Conservation (phyloP, 64 coral and sea anemone species). For the Acropora tenuis region DNA sequence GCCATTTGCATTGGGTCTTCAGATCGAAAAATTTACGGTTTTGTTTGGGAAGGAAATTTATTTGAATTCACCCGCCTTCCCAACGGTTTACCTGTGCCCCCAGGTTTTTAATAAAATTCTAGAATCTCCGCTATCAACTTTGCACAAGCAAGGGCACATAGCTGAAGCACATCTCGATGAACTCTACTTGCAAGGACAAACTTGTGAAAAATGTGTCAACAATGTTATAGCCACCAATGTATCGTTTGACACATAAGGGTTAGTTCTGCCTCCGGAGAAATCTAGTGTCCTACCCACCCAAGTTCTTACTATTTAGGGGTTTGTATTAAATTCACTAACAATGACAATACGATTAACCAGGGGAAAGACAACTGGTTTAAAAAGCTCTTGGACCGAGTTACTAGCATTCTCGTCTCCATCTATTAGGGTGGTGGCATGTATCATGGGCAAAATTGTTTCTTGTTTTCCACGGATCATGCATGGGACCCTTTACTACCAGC, state of each 20-base stretch:
- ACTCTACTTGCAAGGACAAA: conserved; percentile 5
- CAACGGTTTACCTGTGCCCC: conserved; percentile 44
- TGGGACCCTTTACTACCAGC: no score
- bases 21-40: conserved; percentile 36
- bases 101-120: conserved; percentile 47
- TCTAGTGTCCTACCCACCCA: conserved; percentile 3
- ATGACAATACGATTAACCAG: conserved; percentile 43
- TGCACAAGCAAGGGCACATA: conserved; percentile 45
- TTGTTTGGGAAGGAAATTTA: neutral
- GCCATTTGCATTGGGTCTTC: neutral
- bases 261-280: conserved; percentile 13
- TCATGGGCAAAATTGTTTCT: no score
- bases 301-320: conserved; percentile 1
- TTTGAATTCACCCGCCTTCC: conserved; percentile 42
- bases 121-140: conserved; percentile 23
- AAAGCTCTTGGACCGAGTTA: no score
- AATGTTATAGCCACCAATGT: neutral
- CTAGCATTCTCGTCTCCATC: no score
- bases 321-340: conserved; percentile 22
- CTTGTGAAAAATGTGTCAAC: neutral
- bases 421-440: no score
- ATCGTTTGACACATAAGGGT: neutral
- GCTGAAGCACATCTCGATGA: neutral
- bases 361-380: neutral
- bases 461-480: no score